Conservation (phyloP, 2,888 invertebrate species). For the Dyspetes luteomarginatus region DNA sequence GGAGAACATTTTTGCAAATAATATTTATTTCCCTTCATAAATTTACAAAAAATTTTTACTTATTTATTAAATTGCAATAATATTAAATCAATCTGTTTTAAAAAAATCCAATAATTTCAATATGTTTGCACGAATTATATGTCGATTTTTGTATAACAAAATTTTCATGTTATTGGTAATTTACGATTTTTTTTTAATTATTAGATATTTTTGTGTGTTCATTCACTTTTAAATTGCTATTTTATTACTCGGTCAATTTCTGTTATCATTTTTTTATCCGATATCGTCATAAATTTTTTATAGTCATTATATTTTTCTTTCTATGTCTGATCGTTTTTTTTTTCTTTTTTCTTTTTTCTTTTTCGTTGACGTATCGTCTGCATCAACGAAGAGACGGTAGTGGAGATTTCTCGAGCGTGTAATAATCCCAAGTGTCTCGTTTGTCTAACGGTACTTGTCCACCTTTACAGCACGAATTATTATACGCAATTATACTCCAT, state of each 20-base stretch:
- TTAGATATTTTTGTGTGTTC: no score
- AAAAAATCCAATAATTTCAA: no score
- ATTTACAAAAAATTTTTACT: not conserved
- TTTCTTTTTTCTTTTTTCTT: not conserved
- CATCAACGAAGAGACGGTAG: not conserved
- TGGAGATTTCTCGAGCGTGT: constrained; percentile 23
- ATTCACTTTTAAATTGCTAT: no score
- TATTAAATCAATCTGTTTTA: no score
- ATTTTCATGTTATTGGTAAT: not conserved
- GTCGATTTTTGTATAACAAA: not conserved
- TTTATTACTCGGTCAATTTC: no score
- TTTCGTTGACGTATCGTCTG: not conserved
- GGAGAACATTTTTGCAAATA: no score
- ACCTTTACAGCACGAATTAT: not conserved
- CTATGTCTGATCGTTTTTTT: not conserved
- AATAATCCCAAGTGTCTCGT: constrained; percentile 19
- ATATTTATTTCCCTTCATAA: no score
- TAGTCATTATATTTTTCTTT: no score
- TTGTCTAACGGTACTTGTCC: constrained; percentile 31
- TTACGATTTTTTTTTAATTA: no score
- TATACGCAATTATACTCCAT: not conserved
- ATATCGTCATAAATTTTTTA: no score
- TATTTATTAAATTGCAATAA: not conserved
- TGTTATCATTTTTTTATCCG: no score
- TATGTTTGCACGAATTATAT: not conserved